These are phyloP conservation scores for Nezara viridula DNA, from an alignment of 2,888 invertebrate species.

Conservation along the genomic window DNA sequence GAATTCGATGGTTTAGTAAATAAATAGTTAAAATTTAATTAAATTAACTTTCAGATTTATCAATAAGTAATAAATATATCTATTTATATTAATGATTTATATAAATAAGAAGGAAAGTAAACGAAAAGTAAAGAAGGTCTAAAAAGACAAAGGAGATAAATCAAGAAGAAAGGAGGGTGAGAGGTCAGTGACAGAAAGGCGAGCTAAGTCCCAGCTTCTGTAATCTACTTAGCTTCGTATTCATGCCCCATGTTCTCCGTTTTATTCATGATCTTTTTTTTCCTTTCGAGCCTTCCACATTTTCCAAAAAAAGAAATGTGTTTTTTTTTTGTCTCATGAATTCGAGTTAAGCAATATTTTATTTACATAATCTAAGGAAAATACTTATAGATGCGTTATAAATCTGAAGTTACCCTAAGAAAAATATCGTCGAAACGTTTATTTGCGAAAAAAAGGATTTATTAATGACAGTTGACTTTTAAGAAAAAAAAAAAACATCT, in stretches of 20 bases:
- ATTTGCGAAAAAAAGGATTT: too few species aligned
- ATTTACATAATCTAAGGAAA: too few species aligned
- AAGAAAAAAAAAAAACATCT: too few species aligned
- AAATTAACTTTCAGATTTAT: too few species aligned
- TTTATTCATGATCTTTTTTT: not conserved
- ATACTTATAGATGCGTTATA: too few species aligned
- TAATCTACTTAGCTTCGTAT: constrained; percentile 37
- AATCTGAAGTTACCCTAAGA: too few species aligned
- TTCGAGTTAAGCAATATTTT: not conserved
- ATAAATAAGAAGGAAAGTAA: not conserved
- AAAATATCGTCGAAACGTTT: too few species aligned
- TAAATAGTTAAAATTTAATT: too few species aligned
- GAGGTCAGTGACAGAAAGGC: constrained; percentile 1
- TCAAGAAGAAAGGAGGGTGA: not conserved
- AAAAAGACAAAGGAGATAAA: constrained; percentile 18
- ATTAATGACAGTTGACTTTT: too few species aligned
- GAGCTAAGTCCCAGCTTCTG: not conserved
- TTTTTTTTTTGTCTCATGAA: not conserved
- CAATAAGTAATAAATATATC: not conserved
- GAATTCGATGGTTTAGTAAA: too few species aligned
- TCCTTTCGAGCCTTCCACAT: not conserved
- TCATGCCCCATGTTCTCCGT: not conserved
- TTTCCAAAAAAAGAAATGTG: not conserved
- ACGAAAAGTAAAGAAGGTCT: not conserved
- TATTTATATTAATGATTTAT: not conserved